Evolutionary conservation across 2,797 vertebrate species (phyloP).

Genomic region (Pelochelys cantorii): DNA sequence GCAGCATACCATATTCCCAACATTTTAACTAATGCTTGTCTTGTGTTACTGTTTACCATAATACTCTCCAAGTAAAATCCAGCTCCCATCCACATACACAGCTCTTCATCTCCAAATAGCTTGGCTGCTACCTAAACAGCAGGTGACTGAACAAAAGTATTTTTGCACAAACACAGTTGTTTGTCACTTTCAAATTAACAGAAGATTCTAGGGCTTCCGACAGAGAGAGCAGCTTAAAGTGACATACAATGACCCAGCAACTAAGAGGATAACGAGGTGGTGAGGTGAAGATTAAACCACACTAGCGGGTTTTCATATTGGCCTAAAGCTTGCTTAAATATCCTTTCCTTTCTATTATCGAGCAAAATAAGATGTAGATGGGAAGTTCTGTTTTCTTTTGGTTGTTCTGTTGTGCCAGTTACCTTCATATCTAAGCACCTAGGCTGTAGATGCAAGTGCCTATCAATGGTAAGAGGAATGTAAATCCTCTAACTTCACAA

Average conservation of each 20-base stretch:
- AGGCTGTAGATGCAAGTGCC: accelerated
- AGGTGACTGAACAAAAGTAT: background rate
- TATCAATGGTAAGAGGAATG: background rate
- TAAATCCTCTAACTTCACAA: background rate
- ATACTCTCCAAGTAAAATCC: slow-evolving; percentile 18
- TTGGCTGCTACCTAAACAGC: background rate
- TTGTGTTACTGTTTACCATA: background rate
- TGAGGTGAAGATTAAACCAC: slow-evolving; percentile 84
- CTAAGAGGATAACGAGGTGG: slow-evolving; percentile 91
- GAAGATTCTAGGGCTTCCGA: slow-evolving; percentile 35
- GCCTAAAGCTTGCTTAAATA: slow-evolving; percentile 43
- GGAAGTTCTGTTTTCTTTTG: accelerated
- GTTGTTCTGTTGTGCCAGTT: background rate
- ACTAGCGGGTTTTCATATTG: slow-evolving; percentile 76
- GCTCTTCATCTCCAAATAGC: background rate
- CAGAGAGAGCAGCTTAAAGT: slow-evolving; percentile 69
- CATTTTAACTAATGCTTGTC: slow-evolving; percentile 76
- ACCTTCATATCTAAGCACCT: accelerated
- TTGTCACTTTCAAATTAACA: slow-evolving; percentile 22
- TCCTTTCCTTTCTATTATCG: background rate
- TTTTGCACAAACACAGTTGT: background rate
- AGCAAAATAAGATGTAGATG: background rate
- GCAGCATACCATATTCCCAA: slow-evolving; percentile 91
- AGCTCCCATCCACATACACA: background rate
- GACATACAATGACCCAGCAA: slow-evolving; percentile 67